Conservation (phyloP, 2,113 vertebrate genomes). For the Gadus macrocephalus region DNA sequence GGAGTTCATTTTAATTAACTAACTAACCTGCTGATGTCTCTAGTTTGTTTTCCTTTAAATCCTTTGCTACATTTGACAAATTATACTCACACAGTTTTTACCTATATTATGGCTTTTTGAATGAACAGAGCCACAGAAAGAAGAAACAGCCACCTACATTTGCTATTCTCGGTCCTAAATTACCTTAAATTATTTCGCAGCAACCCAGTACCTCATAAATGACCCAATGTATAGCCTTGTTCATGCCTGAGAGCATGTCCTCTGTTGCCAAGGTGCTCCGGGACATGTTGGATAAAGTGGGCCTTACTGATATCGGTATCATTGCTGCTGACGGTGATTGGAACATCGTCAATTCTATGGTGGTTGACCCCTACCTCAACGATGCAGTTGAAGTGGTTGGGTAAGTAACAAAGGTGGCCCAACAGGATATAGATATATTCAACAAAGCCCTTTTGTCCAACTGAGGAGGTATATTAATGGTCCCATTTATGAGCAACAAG, state of each 20-base stretch:
- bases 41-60: not conserved
- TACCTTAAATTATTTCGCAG: not conserved
- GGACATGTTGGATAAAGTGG: constrained; percentile 77
- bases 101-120: not conserved
- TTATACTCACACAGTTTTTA: no score
- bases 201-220: not conserved
- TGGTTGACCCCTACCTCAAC: constrained; percentile 78
- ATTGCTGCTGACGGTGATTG: constrained; percentile 84
- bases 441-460: no score
- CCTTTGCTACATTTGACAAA: not conserved
- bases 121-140: not conserved
- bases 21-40: no score
- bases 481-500: not conserved
- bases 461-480: not conserved
- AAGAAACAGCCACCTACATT: constrained; percentile 62
- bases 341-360: constrained; percentile 72
- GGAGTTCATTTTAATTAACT: no score
- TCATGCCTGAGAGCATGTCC: constrained; percentile 48
- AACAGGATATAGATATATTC: no score
- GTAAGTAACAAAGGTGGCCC: constrained; percentile 69
- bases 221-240: constrained; percentile 1
- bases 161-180: constrained; percentile 1
- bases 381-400: constrained; percentile 81
- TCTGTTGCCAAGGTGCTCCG: constrained; percentile 83
- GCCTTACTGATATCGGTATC: constrained; percentile 75